These are phyloP conservation scores for Furcifer pardalis DNA, from an alignment of 2,797 vertebrate species.

Conservation along the genomic window DNA sequence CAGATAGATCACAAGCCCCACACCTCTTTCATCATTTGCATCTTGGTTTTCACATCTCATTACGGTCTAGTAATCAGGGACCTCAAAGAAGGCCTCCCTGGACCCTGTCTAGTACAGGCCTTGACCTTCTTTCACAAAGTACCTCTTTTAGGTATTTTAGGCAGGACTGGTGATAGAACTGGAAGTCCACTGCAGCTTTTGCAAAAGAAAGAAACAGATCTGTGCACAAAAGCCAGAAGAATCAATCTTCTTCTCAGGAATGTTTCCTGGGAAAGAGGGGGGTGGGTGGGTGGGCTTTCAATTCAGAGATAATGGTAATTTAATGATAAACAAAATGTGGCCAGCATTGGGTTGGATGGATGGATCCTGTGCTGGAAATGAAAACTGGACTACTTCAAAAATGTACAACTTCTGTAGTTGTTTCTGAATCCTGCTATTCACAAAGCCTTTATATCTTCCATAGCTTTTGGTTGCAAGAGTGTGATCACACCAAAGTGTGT, in stretches of 20 bases:
- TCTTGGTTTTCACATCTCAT: too few relatives aligned
- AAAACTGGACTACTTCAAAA: not conserved
- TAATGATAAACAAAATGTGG: not conserved
- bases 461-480: not conserved
- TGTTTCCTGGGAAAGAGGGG: not conserved
- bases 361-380: too few relatives aligned
- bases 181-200: not conserved
- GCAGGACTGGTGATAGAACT: not conserved
- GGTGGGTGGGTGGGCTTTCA: not conserved
- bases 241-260: not conserved
- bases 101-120: not conserved
- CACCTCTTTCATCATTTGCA: too few relatives aligned
- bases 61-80: not conserved
- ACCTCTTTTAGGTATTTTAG: not conserved
- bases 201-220: not conserved
- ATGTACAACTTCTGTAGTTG: constrained; percentile 7
- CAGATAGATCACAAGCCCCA: not conserved
- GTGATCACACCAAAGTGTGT: not conserved
- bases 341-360: too few relatives aligned
- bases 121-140: too few relatives aligned
- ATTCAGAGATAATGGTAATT: not conserved
- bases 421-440: not conserved
- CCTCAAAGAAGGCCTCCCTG: not conserved
- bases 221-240: not conserved
- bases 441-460: not conserved